Evolutionary conservation across 2,113 vertebrate genomes (phyloP), one percentile per base, ranked within the genome.

Genomic region (Patagioenas fasciata): DNA sequence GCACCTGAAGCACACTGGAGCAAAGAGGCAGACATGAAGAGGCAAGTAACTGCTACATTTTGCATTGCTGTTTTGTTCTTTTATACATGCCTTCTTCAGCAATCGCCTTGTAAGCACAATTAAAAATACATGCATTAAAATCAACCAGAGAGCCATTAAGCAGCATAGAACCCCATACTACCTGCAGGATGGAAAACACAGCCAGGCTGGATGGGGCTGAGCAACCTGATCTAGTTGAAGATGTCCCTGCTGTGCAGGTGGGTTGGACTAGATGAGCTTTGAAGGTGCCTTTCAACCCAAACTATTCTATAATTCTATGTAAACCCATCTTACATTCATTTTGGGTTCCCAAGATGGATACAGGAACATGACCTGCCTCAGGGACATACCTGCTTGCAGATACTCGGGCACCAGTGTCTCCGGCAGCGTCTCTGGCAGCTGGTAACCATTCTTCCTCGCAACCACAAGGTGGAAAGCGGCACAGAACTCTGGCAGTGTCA

Each of bases 401-500:
- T 97, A 98, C 26, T 98, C 98, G 0, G 98, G 98, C 88, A 98
- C 95, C 89, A 99, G 97, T 0, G 98, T 98, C 5, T 98, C 98
- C 1, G 99, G 99, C 31, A 99, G 98, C 8, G 94, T 98, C 81
- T 99, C 99, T 0, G 99, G 99, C 18, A 99, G 98, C 14, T 98
- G 97, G 92, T 98, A 99, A 15, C 99, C 99, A 13, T 99, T 99
- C 97, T 99, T 99, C 40, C 99, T 98, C 0, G 99, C 99, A 96
- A 99, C 99, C 40, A 99, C 99, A 31, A 99, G 98, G 95, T 99
- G 99, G 96, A 99, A 99, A 6, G 99, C 99, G 0, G 98, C 99
- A 98, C 99, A 99, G 82, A 99, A 99, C 96, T 99, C 99, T 0
- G 98, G 79, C 62, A 99, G 98, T 0, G 98, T 99, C 97, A 99